Evolutionary conservation across 92 coral and sea anemone species (phyloP).

Genomic region (Epizoanthus illoricatus): DNA sequence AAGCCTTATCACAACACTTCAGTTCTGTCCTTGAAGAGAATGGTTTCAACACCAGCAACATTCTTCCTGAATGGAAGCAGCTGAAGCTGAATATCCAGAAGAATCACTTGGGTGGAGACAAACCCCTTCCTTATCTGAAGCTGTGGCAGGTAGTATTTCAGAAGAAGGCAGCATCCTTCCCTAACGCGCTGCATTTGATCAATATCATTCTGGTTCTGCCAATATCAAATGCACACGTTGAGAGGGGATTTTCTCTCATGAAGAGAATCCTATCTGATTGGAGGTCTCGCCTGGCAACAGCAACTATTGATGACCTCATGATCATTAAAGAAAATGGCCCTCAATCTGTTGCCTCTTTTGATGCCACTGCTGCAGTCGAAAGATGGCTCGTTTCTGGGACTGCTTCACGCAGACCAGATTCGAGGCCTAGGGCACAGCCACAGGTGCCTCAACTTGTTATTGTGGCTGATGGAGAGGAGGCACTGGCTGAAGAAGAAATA

Average conservation of each 20-base stretch:
- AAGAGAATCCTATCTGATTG: constrained; percentile 15
- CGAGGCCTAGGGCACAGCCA: neutral
- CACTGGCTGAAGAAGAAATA: no score
- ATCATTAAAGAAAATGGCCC: constrained; percentile 7
- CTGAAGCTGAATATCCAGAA: constrained; percentile 29
- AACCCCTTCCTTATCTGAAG: constrained; percentile 16
- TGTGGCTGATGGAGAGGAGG: no score
- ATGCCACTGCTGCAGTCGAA: neutral
- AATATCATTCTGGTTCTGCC: constrained; percentile 25
- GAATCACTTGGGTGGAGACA: constrained; percentile 8
- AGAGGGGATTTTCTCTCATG: constrained; percentile 17
- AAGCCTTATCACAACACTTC: constrained; percentile 47
- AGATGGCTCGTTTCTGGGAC: neutral
- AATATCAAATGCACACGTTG: constrained; percentile 26
- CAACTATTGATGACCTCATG: constrained; percentile 16
- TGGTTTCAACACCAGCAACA: constrained; percentile 52
- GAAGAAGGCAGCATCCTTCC: constrained; percentile 24
- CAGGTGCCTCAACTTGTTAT: no score
- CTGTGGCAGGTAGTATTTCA: constrained; percentile 33
- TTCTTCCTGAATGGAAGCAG: constrained; percentile 49
- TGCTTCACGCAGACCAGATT: constrained; percentile 2
- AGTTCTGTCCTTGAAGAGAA: constrained; percentile 65
- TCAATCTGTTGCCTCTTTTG: neutral
- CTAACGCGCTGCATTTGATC: constrained; percentile 28
- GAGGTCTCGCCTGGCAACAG: neutral